Evolutionary conservation across 2,888 invertebrate genomes (phyloP), one percentile per base, ranked within the genome.

Genomic region (Ditylenchus weischeri): DNA sequence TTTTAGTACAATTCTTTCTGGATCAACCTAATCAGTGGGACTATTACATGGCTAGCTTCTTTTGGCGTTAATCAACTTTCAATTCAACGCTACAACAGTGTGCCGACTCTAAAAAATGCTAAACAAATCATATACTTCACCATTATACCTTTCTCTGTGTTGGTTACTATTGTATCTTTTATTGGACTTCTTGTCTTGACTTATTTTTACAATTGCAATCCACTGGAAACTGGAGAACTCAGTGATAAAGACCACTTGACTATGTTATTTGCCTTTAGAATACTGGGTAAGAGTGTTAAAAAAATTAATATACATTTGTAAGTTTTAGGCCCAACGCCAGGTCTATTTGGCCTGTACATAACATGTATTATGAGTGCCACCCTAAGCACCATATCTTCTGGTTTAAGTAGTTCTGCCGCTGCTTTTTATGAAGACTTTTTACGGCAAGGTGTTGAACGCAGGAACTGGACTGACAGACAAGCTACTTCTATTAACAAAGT

Each of bases 361-460:
- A 76, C 78, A 1, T 76, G 77, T 47, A 78, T 79, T 43, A 74
- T 79, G 73, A 77, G 76, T 6, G 79, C 78, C 4, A 79, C 79
- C 10, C 70, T 79, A 11, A 78, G 78, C 21, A 80, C 79, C 2
- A 69, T 80, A 0, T 78, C 78, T n/a, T 77, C 77, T 38, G 78
- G 80, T 23, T 77, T 80, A 73, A 79, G 78, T 65, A 74, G 74
- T 19, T 75, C 77, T 70, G 75, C 80, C 5, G 78, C 80, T 6
- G 78, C 79, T 15, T 71, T 78, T 54, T 80, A 78, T 65, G 80
- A 80, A 63, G 79, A 80, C 60, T 80, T 80, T 48, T 58, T 79
- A 64, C 76, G 77, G 36, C 70, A 73, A 10, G 61, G 66, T 10
- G 59, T 72, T 4, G 76, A 75, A 50, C 19, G 50, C 11, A 38